Evolutionary conservation across 2,113 vertebrate species (phyloP), one percentile per base, ranked within the genome.

Genomic region (Mola mola): DNA sequence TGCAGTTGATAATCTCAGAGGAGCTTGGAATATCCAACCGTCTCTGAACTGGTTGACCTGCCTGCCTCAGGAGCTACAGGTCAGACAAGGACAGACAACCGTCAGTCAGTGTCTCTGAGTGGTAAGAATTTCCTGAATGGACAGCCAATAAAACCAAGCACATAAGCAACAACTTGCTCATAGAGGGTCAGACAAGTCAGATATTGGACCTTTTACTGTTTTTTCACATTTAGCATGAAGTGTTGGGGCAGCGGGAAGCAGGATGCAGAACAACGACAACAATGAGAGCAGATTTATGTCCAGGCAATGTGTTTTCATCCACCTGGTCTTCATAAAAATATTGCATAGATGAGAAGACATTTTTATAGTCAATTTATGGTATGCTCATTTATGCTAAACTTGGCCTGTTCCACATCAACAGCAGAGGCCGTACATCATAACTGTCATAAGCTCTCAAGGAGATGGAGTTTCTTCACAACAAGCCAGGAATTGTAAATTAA

Each of bases 61-160:
- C 34, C 48, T 10, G 48, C 16, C 62, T 65, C 57, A 68, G 65
- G 56, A 83, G 68, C 21, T 5, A 2, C 12, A 17, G 84, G 72
- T 88, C 87, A 85, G 68, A 83, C 24, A 0, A 62, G 84, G 78
- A 76, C 78, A 48, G 40, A 62, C 41, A 2, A 46, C 44, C 51
- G 69, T 52, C 72, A 31, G 13, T 61, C 58, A 75, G 56, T 3
- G 1, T 78, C 65, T 46, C 15, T 5, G 13, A 49, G 53, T 21
- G 28, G 43, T 16, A 10, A 36, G 49, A 50, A n/a, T 66, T 73
- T 78, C 61, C 66, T 65, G 43, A 25, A 46, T 9, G 41, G 22
- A 56, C 31, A 55, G 46, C 57, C 66, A 61, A 68, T 70, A 58
- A 70, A 65, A 80, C 16, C 15, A 8, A 63, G 25, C 50, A 42